A percentile compares a stretch with the other conserved stretches of the same genome.
Conservation (phyloP, 37 sponge, comb jelly and placozoan genomes). For the Axinella damicornis region DNA sequence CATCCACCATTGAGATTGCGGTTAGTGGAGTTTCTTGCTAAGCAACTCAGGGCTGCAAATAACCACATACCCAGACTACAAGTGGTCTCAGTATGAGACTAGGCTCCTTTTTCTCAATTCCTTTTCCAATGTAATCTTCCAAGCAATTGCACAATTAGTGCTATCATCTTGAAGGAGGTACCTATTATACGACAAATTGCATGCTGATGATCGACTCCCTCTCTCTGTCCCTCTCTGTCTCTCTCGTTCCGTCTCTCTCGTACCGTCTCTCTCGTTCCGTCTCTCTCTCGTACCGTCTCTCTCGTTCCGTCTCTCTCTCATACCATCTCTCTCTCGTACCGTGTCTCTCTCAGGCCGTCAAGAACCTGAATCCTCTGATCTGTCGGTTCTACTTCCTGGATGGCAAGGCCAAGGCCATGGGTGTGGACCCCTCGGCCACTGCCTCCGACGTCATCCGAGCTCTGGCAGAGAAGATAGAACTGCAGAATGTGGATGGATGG, state of each 20-base stretch:
- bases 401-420: constrained; percentile 96
- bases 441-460: constrained; percentile 83
- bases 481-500: constrained; percentile 94
- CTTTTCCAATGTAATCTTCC: no score
- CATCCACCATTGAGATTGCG: constrained; percentile 93
- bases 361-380: constrained; percentile 85
- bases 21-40: no score
- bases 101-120: no score
- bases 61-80: no score
- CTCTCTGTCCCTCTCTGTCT: background rate
- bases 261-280: background rate
- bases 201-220: background rate
- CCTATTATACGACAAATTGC: background rate
- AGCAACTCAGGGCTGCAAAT: no score
- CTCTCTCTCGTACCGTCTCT: background rate
- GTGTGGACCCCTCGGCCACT: constrained; percentile 85
- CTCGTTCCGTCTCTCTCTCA: background rate
- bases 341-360: constrained; percentile 72
- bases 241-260: background rate
- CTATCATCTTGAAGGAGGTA: background rate
- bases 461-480: constrained; percentile 90
- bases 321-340: background rate
- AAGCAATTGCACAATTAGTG: no score
- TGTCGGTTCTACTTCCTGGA: constrained; percentile 98
- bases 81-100: no score